Conservation (phyloP, 1,140 invertebrate species). For the Mactra quadrangularis region DNA sequence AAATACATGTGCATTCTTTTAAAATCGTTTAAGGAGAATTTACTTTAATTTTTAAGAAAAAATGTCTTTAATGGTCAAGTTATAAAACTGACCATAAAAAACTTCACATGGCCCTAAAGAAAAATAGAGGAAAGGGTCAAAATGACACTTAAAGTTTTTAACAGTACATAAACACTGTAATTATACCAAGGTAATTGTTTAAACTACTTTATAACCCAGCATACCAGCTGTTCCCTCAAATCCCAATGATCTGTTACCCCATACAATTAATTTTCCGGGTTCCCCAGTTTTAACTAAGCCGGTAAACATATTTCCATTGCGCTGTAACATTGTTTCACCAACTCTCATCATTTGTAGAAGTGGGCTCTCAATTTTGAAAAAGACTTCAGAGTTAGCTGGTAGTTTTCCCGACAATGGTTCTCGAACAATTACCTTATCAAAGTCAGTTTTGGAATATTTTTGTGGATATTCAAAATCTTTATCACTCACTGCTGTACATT, state of each 20-base stretch:
- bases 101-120: not conserved
- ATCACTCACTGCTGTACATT: conserved; percentile 26
- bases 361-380: not conserved
- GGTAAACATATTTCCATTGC: conserved; percentile 12
- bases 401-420: conserved; percentile 15
- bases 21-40: conserved; percentile 98
- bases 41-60: conserved; percentile 34
- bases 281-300: not conserved
- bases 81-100: no score
- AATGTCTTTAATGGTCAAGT: no score
- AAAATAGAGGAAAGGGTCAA: no score
- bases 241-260: no score
- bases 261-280: not conserved
- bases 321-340: not conserved
- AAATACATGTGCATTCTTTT: conserved; percentile 97
- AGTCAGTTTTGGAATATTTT: not conserved
- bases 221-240: no score
- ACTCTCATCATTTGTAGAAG: not conserved
- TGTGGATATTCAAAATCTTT: conserved; percentile 14
- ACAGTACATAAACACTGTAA: no score
- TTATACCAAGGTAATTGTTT: not conserved
- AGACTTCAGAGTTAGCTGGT: not conserved
- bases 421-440: not conserved
- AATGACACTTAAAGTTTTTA: no score
- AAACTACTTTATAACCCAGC: no score